Evolutionary conservation across 2,797 vertebrate genomes (phyloP).

Genomic region (Anguilla anguilla): DNA sequence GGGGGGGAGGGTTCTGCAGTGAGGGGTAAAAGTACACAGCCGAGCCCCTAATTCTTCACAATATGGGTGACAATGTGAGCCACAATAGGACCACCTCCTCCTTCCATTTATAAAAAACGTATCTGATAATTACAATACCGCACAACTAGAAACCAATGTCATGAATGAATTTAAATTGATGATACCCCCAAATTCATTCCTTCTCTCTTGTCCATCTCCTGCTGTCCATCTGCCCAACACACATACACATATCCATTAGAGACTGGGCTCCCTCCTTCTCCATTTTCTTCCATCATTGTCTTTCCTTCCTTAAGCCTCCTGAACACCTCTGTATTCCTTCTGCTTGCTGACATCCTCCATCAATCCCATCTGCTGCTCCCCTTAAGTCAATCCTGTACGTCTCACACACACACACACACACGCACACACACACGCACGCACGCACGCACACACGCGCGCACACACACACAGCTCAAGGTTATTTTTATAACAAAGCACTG

Average conservation of each 20-base stretch:
- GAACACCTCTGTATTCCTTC: slow-evolving; percentile 33
- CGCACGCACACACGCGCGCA: neutral
- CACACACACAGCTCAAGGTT: slow-evolving; percentile 30
- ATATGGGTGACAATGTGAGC: neutral
- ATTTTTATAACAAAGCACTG: neutral
- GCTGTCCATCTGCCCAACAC: neutral
- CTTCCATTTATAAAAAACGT: neutral
- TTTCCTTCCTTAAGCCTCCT: slow-evolving; percentile 45
- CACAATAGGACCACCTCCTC: neutral
- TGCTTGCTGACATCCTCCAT: slow-evolving; percentile 54
- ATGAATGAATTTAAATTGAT: neutral
- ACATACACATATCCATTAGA: slow-evolving; percentile 38
- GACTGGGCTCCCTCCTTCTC: neutral
- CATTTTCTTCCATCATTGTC: neutral
- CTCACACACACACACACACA: neutral
- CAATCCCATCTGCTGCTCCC: slow-evolving; percentile 47
- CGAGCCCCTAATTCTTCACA: neutral
- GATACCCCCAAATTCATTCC: neutral
- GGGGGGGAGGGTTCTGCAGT: neutral
- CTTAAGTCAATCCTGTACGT: slow-evolving; percentile 39
- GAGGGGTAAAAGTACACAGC: neutral
- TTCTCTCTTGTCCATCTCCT: neutral
- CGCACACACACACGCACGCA: slow-evolving; percentile 11
- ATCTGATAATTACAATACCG: neutral
- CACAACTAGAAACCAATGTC: neutral